These are phyloP conservation scores for Coregonus clupeaformis DNA, from an alignment of 2,113 vertebrate species.

Conservation along the genomic window DNA sequence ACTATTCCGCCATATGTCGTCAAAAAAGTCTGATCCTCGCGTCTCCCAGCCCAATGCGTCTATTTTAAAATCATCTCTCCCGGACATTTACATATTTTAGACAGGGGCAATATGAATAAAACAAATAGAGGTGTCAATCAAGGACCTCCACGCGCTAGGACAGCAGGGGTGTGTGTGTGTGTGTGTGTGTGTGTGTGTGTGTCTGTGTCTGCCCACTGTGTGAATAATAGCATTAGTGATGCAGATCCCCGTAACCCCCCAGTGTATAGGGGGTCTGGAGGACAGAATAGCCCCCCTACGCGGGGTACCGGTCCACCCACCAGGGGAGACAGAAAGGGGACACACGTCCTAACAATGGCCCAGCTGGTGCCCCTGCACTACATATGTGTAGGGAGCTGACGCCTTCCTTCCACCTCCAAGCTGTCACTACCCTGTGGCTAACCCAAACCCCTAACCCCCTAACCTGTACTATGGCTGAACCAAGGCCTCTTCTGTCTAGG, in stretches of 20 bases:
- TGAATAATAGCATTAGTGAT: neutral
- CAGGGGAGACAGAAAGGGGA: neutral
- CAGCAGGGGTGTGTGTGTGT: neutral
- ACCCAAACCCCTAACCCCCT: neutral
- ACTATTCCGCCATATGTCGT: slow-evolving; percentile 29
- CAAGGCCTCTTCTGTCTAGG: neutral
- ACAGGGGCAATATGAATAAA: slow-evolving; percentile 28
- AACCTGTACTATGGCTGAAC: neutral
- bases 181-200: neutral
- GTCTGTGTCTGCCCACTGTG: neutral
- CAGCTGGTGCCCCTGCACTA: neutral
- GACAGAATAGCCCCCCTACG: neutral
- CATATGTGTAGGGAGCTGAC: neutral
- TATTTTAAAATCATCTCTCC: slow-evolving; percentile 23
- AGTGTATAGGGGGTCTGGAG: neutral
- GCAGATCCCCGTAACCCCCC: slow-evolving; percentile 7
- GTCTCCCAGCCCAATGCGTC: slow-evolving; percentile 9
- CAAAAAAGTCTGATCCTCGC: slow-evolving; percentile 9
- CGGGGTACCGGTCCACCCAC: neutral
- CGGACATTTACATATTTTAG: slow-evolving; percentile 35
- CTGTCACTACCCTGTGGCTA: neutral
- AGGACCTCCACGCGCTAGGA: neutral
- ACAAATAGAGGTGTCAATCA: slow-evolving; percentile 36
- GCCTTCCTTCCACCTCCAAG: neutral
- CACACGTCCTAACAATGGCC: neutral